phyloP scores from a whole-genome alignment of 1,140 invertebrate species.

The Drosophila lacertosa region DNA sequence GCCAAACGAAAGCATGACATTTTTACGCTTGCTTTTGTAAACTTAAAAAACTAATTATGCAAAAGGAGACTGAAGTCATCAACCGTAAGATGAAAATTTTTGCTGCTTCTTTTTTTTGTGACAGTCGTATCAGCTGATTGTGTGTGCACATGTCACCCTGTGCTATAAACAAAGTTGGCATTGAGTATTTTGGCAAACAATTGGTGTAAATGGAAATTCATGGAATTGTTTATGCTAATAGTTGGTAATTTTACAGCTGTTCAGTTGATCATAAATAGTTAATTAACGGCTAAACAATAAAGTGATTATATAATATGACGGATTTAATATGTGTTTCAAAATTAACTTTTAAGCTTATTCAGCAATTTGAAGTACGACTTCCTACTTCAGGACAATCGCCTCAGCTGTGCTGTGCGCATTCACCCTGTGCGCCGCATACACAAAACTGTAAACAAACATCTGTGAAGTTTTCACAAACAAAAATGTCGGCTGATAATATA shows the following conservation, averaged over 20 bases:
- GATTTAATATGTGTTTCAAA: too few relatives aligned
- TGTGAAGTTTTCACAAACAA: slow-evolving; percentile 14
- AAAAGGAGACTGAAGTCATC: slow-evolving; percentile 46
- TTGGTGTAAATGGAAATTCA: too few relatives aligned
- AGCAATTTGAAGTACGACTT: too few relatives aligned
- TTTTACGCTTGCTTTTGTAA: slow-evolving; percentile 22
- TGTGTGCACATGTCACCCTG: slow-evolving; percentile 16
- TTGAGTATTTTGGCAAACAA: slow-evolving; percentile 12
- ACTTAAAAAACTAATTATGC: slow-evolving; percentile 61
- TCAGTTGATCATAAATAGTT: too few relatives aligned
- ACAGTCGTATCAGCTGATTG: slow-evolving; percentile 27
- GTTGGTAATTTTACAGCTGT: too few relatives aligned
- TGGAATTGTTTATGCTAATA: too few relatives aligned
- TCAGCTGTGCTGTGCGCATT: background rate
- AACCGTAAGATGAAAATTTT: slow-evolving; percentile 32
- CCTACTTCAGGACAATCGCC: background rate
- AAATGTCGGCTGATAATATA: slow-evolving; percentile 56
- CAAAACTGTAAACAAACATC: slow-evolving; percentile 43
- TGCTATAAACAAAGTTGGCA: slow-evolving; percentile 19
- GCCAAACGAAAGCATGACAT: slow-evolving; percentile 65
- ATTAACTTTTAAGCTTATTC: too few relatives aligned
- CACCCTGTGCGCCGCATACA: slow-evolving; percentile 45
- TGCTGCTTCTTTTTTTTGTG: slow-evolving; percentile 25
- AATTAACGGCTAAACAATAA: too few relatives aligned
- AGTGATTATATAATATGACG: too few relatives aligned